These are phyloP conservation scores for Acleris literana DNA, from an alignment of 2,888 invertebrate species.

Conservation along the genomic window DNA sequence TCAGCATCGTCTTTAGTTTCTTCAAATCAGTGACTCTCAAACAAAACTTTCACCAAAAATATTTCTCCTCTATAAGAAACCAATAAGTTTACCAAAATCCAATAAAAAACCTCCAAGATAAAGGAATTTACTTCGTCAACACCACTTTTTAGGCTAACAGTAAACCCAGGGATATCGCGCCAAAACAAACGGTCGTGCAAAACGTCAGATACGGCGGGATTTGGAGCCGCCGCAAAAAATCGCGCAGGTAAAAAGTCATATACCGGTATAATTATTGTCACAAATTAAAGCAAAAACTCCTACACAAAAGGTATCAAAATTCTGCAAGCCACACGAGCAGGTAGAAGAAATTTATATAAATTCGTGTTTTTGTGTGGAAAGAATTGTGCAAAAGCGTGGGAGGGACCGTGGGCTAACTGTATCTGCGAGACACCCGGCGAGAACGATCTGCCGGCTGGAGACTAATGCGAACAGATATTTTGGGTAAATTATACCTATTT, in stretches of 20 bases:
- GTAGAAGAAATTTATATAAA: constrained; percentile 74
- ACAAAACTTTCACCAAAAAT: not conserved
- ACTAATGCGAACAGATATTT: constrained; percentile 4
- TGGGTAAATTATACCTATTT: constrained; percentile 9
- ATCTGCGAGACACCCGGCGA: constrained; percentile 57
- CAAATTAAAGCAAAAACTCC: constrained; percentile 82
- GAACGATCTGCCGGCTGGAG: constrained; percentile 46
- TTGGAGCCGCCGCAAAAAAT: constrained; percentile 63
- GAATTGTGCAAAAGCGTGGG: constrained; percentile 81
- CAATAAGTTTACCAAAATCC: constrained; percentile 8
- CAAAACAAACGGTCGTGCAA: constrained; percentile 77
- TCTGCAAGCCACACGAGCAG: constrained; percentile 84
- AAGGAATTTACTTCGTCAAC: constrained; percentile 45
- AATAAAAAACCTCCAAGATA: constrained; percentile 39
- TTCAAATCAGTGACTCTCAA: not conserved
- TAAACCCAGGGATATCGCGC: constrained; percentile 61
- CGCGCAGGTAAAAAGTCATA: constrained; percentile 82
- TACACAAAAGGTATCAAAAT: constrained; percentile 82
- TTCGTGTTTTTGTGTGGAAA: constrained; percentile 59
- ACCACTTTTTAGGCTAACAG: constrained; percentile 57
- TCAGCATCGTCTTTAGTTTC: too few species aligned
- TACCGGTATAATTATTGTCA: constrained; percentile 82
- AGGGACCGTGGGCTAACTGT: constrained; percentile 75
- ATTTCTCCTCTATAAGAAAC: constrained; percentile 8
- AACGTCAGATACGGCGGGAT: constrained; percentile 68